Evolutionary conservation across 2,888 invertebrate genomes (phyloP).

Genomic region (Drosophila quinaria): DNA sequence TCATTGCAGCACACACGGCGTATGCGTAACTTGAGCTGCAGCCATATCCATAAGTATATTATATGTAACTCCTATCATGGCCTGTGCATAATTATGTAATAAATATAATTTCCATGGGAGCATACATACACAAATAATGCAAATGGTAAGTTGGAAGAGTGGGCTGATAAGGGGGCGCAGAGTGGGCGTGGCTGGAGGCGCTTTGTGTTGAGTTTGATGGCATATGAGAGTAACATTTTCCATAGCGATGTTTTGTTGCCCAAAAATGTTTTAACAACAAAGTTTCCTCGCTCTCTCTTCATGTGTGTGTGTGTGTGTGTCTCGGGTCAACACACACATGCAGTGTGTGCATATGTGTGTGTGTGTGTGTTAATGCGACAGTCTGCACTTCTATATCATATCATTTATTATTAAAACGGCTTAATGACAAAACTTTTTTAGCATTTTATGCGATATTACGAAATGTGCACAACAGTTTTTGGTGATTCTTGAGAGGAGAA

Average conservation of each 20-base stretch:
- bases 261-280: slow-evolving; percentile 50
- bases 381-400: slow-evolving; percentile 57
- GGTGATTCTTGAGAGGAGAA: background rate
- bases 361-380: slow-evolving; percentile 43
- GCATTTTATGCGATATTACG: slow-evolving; percentile 49
- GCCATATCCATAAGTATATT: slow-evolving; percentile 7
- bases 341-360: background rate
- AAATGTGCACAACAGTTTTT: slow-evolving; percentile 31
- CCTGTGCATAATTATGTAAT: slow-evolving; percentile 77
- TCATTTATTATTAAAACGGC: slow-evolving; percentile 79
- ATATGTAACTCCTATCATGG: slow-evolving; percentile 31
- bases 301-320: slow-evolving; percentile 22
- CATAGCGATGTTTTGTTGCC: slow-evolving; percentile 18
- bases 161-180: too few relatives aligned
- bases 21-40: slow-evolving; percentile 31
- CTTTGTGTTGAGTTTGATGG: background rate
- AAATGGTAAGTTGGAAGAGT: background rate
- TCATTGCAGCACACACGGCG: slow-evolving; percentile 17
- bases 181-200: background rate
- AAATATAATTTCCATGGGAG: slow-evolving; percentile 72
- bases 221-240: slow-evolving; percentile 26
- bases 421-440: slow-evolving; percentile 76
- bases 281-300: slow-evolving; percentile 24
- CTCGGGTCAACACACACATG: slow-evolving; percentile 50
- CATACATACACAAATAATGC: slow-evolving; percentile 4